Evolutionary conservation across 2,888 invertebrate genomes (phyloP).

Genomic region (Diadromus collaris): DNA sequence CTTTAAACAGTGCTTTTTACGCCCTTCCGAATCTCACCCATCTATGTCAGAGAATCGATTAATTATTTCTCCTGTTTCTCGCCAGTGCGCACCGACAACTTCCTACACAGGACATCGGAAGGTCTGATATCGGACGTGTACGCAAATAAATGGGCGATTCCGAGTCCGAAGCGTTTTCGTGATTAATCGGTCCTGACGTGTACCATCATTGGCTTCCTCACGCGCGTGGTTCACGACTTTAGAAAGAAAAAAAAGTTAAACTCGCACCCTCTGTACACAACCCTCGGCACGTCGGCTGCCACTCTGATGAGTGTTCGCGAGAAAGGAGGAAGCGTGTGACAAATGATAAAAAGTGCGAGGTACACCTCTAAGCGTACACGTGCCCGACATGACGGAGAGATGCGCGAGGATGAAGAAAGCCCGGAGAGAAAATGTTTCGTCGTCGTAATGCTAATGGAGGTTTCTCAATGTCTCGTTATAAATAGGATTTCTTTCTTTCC

Average conservation of each 20-base stretch:
- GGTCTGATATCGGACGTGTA: constrained; percentile 42
- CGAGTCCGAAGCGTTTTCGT: constrained; percentile 55
- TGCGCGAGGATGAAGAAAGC: constrained; percentile 12
- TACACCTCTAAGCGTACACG: constrained; percentile 38
- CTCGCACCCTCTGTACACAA: constrained; percentile 22
- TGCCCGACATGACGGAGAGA: constrained; percentile 8
- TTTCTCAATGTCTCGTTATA: constrained; percentile 33
- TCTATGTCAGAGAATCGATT: constrained; percentile 6
- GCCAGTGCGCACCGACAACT: constrained; percentile 6
- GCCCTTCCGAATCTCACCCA: not conserved
- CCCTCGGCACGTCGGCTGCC: constrained; percentile 2
- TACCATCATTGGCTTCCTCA: constrained; percentile 26
- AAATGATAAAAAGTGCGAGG: constrained; percentile 58
- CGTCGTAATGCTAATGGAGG: constrained; percentile 24
- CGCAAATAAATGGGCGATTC: constrained; percentile 58
- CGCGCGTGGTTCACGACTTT: constrained; percentile 50
- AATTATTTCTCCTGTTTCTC: constrained; percentile 26
- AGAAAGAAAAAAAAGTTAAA: constrained; percentile 42
- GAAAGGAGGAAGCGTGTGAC: constrained; percentile 48
- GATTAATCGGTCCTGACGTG: constrained; percentile 63
- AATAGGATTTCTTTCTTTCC: constrained; percentile 37
- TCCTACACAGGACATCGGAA: not conserved
- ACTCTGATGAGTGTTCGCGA: constrained; percentile 22
- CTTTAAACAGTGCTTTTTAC: not conserved
- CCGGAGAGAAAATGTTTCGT: constrained; percentile 17